Evolutionary conservation across 2,797 vertebrate species (phyloP).

Genomic region (Sebastes baramenuke): DNA sequence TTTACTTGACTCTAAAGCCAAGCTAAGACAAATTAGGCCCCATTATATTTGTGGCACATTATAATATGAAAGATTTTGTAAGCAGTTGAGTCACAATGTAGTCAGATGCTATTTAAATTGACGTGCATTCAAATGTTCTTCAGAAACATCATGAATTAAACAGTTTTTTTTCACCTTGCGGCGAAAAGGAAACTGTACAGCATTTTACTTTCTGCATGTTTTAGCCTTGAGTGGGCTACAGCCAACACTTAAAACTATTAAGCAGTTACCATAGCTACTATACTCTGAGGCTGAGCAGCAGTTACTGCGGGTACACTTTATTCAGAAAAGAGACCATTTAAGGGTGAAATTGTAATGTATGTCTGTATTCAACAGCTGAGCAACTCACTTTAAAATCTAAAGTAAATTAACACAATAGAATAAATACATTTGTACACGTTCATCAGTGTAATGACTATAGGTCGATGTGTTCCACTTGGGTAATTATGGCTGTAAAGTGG

Average conservation of each 20-base stretch:
- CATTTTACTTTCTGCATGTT: constrained; percentile 15
- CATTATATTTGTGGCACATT: neutral
- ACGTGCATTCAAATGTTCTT: neutral
- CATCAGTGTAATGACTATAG: neutral
- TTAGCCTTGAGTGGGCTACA: constrained; percentile 34
- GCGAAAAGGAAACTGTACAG: neutral
- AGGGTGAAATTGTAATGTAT: neutral
- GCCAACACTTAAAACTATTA: constrained; percentile 31
- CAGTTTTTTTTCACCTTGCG: neutral
- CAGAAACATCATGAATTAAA: neutral
- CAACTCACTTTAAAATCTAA: neutral
- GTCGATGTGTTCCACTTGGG: neutral
- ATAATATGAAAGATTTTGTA: neutral
- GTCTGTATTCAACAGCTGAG: neutral
- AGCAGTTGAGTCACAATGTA: neutral
- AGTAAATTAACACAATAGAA: neutral
- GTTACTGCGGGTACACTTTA: neutral
- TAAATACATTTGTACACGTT: neutral
- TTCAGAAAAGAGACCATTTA: neutral
- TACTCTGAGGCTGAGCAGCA: constrained; percentile 16
- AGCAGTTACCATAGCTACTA: constrained; percentile 57
- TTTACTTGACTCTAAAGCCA: neutral
- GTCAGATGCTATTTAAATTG: neutral
- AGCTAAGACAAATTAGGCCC: neutral
- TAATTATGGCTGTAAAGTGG: neutral